Base-by-base conservation (phyloP, 2,888 invertebrate species). In the Sinohyriopsis cumingii region DNA sequence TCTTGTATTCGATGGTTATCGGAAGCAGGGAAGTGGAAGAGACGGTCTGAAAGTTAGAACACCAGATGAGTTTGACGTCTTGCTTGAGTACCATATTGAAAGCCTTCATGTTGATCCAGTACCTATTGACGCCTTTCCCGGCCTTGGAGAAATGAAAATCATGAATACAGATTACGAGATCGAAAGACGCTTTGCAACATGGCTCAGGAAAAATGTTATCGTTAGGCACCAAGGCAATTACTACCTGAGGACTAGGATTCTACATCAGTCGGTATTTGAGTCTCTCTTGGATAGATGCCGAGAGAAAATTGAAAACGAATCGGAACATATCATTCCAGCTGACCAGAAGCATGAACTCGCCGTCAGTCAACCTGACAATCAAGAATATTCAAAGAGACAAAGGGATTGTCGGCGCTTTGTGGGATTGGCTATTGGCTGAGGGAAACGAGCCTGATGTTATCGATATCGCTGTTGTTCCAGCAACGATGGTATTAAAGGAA, bases 401-500 rank as follows among this genome's bases (percentile, higher is more conserved):
- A 5, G 62, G 56, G 25, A 19, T 7, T 24, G 33, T 28, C 6
- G 1, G 62, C 28, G 57, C 53, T 9, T 24, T 24, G 0, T 53
- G 15, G 57, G 15, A 24, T 24, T 1, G 28, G 19, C 7, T 22
- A 15, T 19, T 1, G 55, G 12, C 22, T 20, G 4, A 45, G 12
- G 12, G 4, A 45, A 15, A 45, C 0, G 12, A 12, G 45, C 45
- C 45, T 45, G 12, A 45, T 12, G 33, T 33, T 33, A 77, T 81
- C 28, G 79, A 81, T 66, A 63, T 81, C 1, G 81, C 79, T 59
- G 62, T 81, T 59, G 78, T 81, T 15, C 81, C 81, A 4, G 79
- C 74, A 1, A 45, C 80, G 18, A 61, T 74, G 7, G 22, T 81
- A 5, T 67, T 68, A 59, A 45, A 59, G 3, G 79, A 78, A 53